Conservation (phyloP, 2,797 vertebrate genomes). For the Parotocinclus haroldoi region DNA sequence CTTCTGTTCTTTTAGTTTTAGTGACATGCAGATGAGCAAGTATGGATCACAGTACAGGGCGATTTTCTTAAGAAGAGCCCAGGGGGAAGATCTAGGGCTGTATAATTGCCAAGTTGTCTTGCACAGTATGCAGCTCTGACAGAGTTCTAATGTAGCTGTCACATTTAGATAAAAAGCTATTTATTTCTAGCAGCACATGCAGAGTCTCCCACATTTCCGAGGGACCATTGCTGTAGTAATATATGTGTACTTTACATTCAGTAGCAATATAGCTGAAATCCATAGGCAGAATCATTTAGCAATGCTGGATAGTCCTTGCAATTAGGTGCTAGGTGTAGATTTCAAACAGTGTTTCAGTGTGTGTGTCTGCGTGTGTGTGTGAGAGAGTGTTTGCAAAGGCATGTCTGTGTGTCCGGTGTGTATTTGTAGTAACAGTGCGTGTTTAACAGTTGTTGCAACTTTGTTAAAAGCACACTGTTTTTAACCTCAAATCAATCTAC, state of each 20-base stretch:
- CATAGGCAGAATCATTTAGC: slow-evolving; percentile 53
- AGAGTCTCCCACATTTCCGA: slow-evolving; percentile 16
- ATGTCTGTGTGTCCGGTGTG: slow-evolving; percentile 34
- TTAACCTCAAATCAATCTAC: too few species aligned
- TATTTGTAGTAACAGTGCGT: slow-evolving; percentile 37
- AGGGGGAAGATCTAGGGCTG: slow-evolving; percentile 38
- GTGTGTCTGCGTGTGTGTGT: slow-evolving; percentile 32
- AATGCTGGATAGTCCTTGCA: slow-evolving; percentile 46
- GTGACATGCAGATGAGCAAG: too few species aligned
- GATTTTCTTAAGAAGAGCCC: neutral
- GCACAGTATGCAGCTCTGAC: slow-evolving; percentile 58
- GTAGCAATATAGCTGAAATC: slow-evolving; percentile 65
- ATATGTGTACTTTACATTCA: slow-evolving; percentile 54
- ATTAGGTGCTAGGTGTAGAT: slow-evolving; percentile 47
- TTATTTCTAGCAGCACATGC: neutral
- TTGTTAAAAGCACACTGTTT: too few species aligned
- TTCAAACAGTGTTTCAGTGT: slow-evolving; percentile 39
- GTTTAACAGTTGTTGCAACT: slow-evolving; percentile 31
- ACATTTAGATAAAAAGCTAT: slow-evolving; percentile 43
- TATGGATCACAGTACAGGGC: neutral
- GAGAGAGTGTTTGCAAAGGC: slow-evolving; percentile 32
- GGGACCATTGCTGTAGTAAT: slow-evolving; percentile 56
- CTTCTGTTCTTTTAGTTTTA: slow-evolving; percentile 3
- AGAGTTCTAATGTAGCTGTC: slow-evolving; percentile 49
- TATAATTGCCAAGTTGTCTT: slow-evolving; percentile 32